Conservation (phyloP, 2,888 invertebrate species). For the Glaucopsyche alexis region DNA sequence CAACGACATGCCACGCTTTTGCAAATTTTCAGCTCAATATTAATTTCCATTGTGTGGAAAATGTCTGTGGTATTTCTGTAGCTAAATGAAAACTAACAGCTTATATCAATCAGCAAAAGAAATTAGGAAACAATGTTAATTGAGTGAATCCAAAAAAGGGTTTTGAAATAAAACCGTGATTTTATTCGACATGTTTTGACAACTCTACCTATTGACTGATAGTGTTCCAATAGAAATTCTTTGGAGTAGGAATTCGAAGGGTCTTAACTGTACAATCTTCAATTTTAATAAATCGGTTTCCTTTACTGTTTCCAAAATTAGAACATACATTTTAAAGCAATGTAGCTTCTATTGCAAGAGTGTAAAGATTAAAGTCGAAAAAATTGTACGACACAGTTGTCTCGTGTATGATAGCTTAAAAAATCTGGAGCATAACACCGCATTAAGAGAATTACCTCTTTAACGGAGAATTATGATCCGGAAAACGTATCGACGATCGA, state of each 20-base stretch:
- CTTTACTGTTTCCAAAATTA: conserved; percentile 9
- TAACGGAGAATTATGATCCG: conserved; percentile 59
- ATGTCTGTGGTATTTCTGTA: neutral
- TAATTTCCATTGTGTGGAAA: neutral
- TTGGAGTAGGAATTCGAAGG: neutral
- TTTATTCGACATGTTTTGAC: conserved; percentile 23
- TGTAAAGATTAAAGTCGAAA: neutral
- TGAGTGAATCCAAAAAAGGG: conserved; percentile 4
- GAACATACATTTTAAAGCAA: neutral
- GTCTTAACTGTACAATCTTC: neutral
- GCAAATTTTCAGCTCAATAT: neutral
- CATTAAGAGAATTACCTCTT: conserved; percentile 47
- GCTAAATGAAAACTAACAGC: neutral
- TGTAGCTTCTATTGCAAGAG: neutral
- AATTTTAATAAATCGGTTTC: conserved; percentile 25
- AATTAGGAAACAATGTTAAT: conserved; percentile 11
- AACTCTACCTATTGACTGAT: conserved; percentile 8
- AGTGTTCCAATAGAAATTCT: conserved; percentile 8
- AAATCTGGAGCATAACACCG: conserved; percentile 49
- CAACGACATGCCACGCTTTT: neutral
- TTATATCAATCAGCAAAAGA: neutral
- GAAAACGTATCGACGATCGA: conserved; percentile 61
- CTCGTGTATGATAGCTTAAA: conserved; percentile 32
- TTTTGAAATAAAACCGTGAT: neutral
- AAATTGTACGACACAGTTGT: neutral